A percentile compares a stretch with the other conserved stretches of the same genome.
Evolutionary conservation across 1,140 invertebrate species (phyloP).

Genomic region (Caerostris extrusa): DNA sequence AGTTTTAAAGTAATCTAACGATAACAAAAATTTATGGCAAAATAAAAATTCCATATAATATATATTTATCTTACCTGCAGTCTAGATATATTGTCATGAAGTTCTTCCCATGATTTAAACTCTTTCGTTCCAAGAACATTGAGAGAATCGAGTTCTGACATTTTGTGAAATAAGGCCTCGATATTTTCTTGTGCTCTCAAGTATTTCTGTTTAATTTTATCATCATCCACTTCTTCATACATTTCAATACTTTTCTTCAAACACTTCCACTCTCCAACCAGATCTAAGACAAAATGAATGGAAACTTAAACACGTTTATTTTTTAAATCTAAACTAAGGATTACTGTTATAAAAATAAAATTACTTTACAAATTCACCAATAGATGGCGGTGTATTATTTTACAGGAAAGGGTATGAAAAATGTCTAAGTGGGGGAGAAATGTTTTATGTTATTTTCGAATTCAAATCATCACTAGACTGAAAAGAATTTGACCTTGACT

Average conservation of each 20-base stretch:
- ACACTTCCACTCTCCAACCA: constrained; percentile 84
- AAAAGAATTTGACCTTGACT: too few species aligned
- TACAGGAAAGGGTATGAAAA: too few species aligned
- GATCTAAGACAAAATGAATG: constrained; percentile 81
- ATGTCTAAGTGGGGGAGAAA: too few species aligned
- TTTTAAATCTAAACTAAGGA: neutral
- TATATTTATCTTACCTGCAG: constrained; percentile 81
- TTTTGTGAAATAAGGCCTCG: constrained; percentile 55
- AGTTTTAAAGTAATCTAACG: too few species aligned
- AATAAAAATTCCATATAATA: too few species aligned
- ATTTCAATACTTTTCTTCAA: constrained; percentile 82
- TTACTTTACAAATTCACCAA: neutral
- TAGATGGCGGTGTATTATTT: neutral
- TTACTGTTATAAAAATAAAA: neutral
- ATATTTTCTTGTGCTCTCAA: constrained; percentile 79
- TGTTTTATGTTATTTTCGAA: too few species aligned
- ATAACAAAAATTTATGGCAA: too few species aligned
- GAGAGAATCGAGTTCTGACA: constrained; percentile 39
- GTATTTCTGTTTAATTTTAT: constrained; percentile 80
- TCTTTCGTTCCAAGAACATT: neutral
- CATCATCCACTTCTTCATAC: constrained; percentile 82
- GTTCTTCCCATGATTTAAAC: constrained; percentile 80
- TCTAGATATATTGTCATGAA: constrained; percentile 83
- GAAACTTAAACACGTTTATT: neutral
- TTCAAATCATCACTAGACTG: too few species aligned